Evolutionary conservation across 2,797 vertebrate species (phyloP).

Genomic region (Microctenopoma stevenorrisi): DNA sequence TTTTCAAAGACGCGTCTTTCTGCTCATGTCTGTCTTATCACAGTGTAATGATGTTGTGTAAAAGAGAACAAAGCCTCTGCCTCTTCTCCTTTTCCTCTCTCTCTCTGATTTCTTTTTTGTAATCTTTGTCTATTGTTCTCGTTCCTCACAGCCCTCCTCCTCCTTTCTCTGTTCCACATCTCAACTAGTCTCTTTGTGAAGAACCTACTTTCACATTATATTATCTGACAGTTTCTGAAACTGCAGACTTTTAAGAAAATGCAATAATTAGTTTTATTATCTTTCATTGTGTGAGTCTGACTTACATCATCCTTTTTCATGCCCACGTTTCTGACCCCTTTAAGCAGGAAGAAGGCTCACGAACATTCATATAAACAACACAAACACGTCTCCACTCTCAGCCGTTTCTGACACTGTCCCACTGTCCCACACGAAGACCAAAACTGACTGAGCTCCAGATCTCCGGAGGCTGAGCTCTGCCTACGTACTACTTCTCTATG

Average conservation of each 20-base stretch:
- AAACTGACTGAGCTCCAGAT: no score
- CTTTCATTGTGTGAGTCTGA: not conserved
- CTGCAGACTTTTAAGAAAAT: not conserved
- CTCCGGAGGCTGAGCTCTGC: no score
- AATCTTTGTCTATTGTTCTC: not conserved
- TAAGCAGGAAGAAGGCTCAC: no score
- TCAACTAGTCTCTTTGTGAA: no score
- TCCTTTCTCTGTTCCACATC: not conserved
- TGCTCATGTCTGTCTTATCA: not conserved
- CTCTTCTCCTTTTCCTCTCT: not conserved
- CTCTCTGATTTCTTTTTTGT: not conserved
- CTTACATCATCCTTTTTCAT: not conserved
- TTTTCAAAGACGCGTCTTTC: constrained; percentile 11
- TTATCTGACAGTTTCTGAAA: not conserved
- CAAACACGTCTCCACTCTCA: no score
- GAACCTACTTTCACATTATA: not conserved
- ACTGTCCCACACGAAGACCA: no score
- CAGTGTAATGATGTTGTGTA: constrained; percentile 2
- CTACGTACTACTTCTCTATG: no score
- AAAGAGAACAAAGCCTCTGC: constrained; percentile 19
- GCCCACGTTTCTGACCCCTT: not conserved
- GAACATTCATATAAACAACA: no score
- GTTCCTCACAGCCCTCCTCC: not conserved
- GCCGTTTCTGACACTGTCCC: no score
- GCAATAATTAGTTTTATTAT: not conserved